Base-by-base conservation (phyloP, 1,140 invertebrate genomes). In the Euwallacea fornicatus region DNA sequence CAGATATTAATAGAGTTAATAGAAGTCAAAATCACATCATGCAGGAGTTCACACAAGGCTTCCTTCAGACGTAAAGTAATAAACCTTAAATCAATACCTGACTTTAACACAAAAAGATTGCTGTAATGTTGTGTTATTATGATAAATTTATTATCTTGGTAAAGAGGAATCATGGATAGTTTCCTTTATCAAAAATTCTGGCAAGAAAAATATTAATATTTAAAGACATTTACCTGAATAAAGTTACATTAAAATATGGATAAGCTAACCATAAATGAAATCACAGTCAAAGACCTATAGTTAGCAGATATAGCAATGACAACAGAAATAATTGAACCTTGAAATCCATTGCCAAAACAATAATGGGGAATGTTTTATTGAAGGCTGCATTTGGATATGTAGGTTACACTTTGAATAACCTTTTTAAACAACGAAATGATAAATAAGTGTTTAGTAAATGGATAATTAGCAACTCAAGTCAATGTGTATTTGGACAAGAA, bases 21-120 rank as follows among this genome's bases (percentile, higher is more conserved):
- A 66, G 10, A 69, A 33, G 21, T 33, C 21, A 33, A 33, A 7
- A 43, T 42, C 9, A 13, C 46, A 50, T 11, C 46, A 50, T 50
- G 46, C 9, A 59, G 11, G 43, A 68, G 46, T 50, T 60, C 66
- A 68, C 43, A 47, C 63, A 70, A 55, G 68, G 68, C 43, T 70
- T 70, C 68, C 56, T 60, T 8, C 33, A 56, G 21, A 63, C 42
- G 53, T 63, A 54, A 46, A 42, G 13, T 63, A 44, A n/a, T 60
- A 72, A 72, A 60, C 54, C 47, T 10, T 72, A 72, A 72, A 72
- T 72, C 70, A 72, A 72, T 72, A 72, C 56, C 58, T 54, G 63
- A 13, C 56, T 58, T 59, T 10, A 8, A 59, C n/a, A 59, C 7
- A 13, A 59, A 33, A 59, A 15, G 50, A 53, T 53, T n/a, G 11